Evolutionary conservation across 2,113 vertebrate genomes (phyloP), one percentile per base, ranked within the genome.

Genomic region (Rhea pennata): DNA sequence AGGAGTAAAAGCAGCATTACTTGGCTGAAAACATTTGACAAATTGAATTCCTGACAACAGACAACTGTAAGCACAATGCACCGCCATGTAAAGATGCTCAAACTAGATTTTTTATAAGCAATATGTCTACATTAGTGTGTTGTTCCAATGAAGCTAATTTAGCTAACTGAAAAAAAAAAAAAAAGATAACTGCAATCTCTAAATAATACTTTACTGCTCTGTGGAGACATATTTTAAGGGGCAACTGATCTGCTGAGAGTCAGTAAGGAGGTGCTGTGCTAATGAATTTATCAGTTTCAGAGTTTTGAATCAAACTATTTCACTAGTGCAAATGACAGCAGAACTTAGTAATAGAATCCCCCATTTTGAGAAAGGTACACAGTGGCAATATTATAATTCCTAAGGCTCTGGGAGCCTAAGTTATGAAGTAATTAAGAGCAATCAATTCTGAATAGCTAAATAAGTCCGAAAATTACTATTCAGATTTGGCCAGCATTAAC

Each of bases 401-500:
- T 87, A 80, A 88, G 94, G 87, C 67, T 86, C 67, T 75, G 29
- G 39, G 61, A 96, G 77, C 64, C 56, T 71, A 22, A 69, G 71
- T 92, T 84, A 79, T 73, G 93, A 88, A 56, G 26, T 36, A 78
- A 82, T 85, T 87, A 67, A 87, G 31, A 87, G 42, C 48, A 72
- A 82, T 80, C 48, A 93, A 84, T 89, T 61, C 44, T 95, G 92
- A 87, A 77, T 72, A 91, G 31, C 46, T 94, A 96, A 97, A 92
- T 94, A 92, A 92, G 59, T 58, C 62, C n/a, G 83, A 72, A 87
- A 87, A 95, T 81, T 96, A n/a, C 24, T 72, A 71, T 83, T 51
- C 87, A 78, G 76, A 94, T 94, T 96, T 87, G 29, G 82, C 91
- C 64, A 54, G 17, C 93, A 96, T 85, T 79, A 84, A 75, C 33